Percentiles rank a stretch among this genome's conserved stretches.
phyloP scores from a whole-genome alignment of 2,888 invertebrate genomes.

The Synanthedon tipuliformis region DNA sequence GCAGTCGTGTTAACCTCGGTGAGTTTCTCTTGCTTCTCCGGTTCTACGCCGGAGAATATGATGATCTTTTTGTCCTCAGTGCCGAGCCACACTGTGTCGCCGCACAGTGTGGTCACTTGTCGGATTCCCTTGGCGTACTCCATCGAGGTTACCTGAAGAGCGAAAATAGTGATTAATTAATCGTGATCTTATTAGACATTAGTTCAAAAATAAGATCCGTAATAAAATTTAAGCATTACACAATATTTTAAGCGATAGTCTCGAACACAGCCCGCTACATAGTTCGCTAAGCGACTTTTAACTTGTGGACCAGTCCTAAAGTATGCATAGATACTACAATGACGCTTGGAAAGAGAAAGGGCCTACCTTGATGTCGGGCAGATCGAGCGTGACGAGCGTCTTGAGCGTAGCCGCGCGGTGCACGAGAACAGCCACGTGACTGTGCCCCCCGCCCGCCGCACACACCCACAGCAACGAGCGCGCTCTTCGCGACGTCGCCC shows the following conservation, averaged over 20 bases:
- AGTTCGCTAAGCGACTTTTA: too few relatives aligned
- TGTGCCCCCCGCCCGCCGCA: constrained; percentile 81
- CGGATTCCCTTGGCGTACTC: constrained; percentile 83
- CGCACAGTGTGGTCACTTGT: constrained; percentile 57
- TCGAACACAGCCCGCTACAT: too few relatives aligned
- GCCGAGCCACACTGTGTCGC: constrained; percentile 93
- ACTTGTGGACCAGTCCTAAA: too few relatives aligned
- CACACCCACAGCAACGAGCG: constrained; percentile 93
- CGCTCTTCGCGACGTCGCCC: constrained; percentile 72
- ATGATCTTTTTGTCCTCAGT: constrained; percentile 86
- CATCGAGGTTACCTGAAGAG: constrained; percentile 76
- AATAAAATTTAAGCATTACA: background rate
- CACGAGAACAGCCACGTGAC: constrained; percentile 83
- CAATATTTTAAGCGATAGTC: background rate
- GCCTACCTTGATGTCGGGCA: constrained; percentile 79
- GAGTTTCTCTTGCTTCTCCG: constrained; percentile 84
- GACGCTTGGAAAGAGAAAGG: background rate
- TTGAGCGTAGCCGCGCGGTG: constrained; percentile 80
- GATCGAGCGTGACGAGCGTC: constrained; percentile 81
- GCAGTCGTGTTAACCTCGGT: constrained; percentile 77
- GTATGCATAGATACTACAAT: background rate
- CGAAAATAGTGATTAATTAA: background rate
- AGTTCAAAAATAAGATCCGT: background rate
- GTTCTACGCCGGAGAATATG: constrained; percentile 86
- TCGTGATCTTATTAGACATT: background rate